These are phyloP conservation scores for mouse (Mus musculus) DNA, from an alignment of 2,113 vertebrate genomes.

Conservation along the genomic window DNA sequence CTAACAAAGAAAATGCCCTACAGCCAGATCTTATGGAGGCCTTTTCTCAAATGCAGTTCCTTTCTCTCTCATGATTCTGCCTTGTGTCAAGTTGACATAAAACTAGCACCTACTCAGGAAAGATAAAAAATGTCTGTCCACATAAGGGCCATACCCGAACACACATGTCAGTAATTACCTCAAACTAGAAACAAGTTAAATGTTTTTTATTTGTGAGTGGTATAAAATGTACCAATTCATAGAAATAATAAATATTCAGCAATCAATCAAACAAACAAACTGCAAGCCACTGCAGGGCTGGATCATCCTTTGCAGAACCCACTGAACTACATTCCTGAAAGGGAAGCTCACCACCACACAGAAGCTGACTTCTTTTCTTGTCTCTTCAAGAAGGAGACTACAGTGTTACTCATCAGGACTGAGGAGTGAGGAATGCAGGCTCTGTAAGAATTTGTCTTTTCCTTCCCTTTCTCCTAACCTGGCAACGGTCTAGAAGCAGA, in stretches of 20 bases:
- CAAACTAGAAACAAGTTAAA: not conserved
- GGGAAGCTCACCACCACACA: not conserved
- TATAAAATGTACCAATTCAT: not conserved
- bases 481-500: not conserved
- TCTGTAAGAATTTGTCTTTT: not conserved
- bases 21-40: not conserved
- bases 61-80: not conserved
- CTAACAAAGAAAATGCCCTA: not conserved
- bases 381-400: not conserved
- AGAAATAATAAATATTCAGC: not conserved
- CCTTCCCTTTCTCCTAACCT: not conserved
- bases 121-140: conserved; percentile 16
- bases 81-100: not conserved
- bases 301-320: conserved; percentile 9
- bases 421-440: not conserved
- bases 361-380: not conserved
- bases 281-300: not conserved
- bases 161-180: not conserved
- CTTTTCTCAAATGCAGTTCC: not conserved
- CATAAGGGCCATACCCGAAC: not conserved
- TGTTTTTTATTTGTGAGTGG: not conserved
- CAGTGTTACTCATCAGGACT: not conserved
- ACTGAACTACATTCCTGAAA: not conserved
- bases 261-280: not conserved
- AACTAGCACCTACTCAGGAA: conserved; percentile 10